Base-by-base conservation (phyloP, 2,797 vertebrate genomes). In the Sarcoramphus papa region DNA sequence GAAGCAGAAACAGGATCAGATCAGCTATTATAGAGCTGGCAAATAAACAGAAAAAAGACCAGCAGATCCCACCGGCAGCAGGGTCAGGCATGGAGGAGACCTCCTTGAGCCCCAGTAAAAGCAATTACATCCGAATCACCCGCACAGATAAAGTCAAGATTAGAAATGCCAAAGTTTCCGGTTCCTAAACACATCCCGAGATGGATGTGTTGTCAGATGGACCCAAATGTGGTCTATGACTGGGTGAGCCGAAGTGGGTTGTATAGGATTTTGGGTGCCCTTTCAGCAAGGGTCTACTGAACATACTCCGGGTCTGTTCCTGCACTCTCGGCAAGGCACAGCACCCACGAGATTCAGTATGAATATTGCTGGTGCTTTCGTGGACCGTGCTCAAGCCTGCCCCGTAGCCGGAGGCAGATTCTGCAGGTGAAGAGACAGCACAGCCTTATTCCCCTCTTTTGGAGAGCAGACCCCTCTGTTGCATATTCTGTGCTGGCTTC, bases 161-260 rank as follows among this genome's bases (percentile, higher is more conserved):
- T 90, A 96, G 96, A 96, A 96, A 97, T 95, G 94, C 97, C 96
- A 74, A 92, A 78, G 93, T 92, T 96, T 51, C 95, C 15, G 0
- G 14, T 77, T 73, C 24, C 83, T 88, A 76, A 95, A 90, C 90
- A 86, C 63, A 88, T 62, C 48, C 51, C 2, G 12, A 86, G 74
- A 86, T 3, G 25, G 72, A 59, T 84, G 47, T 51, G 7, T 35
- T 67, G 15, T 7, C 3, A 93, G 75, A 41, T 37, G 47, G 67
- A 81, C 27, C 45, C 43, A 88, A 91, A 79, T 24, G n/a, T 31
- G 53, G 69, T 56, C 91, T 80, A 9, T 6, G 31, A 54, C 15
- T 41, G 21, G 0, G 7, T 62, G 17, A 88, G 54, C 54, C 43
- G 9, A 48, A 68, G 51, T 11, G 8, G 21, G 22, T 4, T 13